Evolutionary conservation across 1,140 invertebrate species (phyloP).

Genomic region (Chionoecetes opilio): DNA sequence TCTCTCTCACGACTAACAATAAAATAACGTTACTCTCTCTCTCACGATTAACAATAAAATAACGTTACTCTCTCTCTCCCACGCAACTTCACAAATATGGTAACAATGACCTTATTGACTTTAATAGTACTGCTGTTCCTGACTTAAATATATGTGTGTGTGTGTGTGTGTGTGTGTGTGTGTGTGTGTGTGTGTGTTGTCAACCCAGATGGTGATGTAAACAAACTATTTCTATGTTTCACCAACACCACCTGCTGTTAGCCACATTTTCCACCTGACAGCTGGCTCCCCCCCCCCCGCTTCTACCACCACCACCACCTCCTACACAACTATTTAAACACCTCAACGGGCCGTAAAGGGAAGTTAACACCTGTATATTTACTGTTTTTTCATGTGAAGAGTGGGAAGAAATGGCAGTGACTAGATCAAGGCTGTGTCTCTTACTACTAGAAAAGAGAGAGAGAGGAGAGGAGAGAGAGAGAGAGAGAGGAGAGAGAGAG

Average conservation of each 20-base stretch:
- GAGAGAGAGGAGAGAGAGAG: slow-evolving; percentile 13
- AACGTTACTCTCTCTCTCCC: too few species aligned
- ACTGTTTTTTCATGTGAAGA: neutral
- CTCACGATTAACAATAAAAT: too few species aligned
- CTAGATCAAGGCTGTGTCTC: neutral
- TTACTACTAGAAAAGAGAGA: neutral
- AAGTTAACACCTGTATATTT: slow-evolving; percentile 16
- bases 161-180: slow-evolving; percentile 37
- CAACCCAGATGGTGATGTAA: neutral
- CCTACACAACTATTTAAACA: neutral
- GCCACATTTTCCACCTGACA: neutral
- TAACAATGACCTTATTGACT: too few species aligned
- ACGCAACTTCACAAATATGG: too few species aligned
- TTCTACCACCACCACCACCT: neutral
- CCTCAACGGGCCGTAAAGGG: neutral
- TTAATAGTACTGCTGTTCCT: too few species aligned
- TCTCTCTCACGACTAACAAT: too few species aligned
- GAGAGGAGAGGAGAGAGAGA: neutral
- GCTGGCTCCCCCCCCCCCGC: neutral
- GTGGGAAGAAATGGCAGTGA: neutral
- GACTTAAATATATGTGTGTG: neutral
- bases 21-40: too few species aligned
- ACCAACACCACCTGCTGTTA: neutral
- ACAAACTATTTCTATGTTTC: slow-evolving; percentile 21
- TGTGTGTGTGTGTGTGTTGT: neutral